These are phyloP conservation scores for Condylura cristata DNA, from an alignment of 2,113 vertebrate genomes.

Conservation along the genomic window DNA sequence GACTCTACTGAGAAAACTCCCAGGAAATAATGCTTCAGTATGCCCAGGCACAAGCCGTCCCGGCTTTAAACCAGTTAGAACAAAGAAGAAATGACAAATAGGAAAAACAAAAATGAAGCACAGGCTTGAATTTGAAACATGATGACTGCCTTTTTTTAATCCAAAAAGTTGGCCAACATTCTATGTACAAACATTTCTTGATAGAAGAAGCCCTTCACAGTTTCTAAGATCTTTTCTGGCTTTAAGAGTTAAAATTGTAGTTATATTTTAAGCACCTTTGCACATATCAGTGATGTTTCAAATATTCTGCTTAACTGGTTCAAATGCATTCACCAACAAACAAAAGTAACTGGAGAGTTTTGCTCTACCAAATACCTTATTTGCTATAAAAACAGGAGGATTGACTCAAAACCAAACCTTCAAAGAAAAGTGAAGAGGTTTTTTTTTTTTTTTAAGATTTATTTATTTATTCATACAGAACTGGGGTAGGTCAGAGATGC, in stretches of 20 bases:
- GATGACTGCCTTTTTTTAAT: not conserved
- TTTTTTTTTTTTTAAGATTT: too few species aligned
- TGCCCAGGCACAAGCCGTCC: not conserved
- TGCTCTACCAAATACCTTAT: not conserved
- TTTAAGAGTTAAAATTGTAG: not conserved
- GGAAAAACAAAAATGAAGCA: not conserved
- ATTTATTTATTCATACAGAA: too few species aligned
- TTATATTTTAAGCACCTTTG: not conserved
- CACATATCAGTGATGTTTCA: not conserved
- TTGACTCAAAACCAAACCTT: slow-evolving; percentile 14
- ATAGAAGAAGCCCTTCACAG: not conserved
- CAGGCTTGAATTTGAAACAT: not conserved
- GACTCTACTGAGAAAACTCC: not conserved
- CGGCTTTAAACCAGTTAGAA: not conserved
- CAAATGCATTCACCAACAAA: not conserved
- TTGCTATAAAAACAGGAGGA: not conserved
- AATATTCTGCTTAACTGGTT: not conserved
- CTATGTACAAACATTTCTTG: not conserved
- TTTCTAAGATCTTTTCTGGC: not conserved
- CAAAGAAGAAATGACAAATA: not conserved
- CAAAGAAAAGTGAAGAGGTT: not conserved
- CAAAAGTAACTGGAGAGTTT: not conserved
- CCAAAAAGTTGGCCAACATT: not conserved
- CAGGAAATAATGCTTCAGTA: not conserved
- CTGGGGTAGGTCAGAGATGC: too few species aligned